These are phyloP conservation scores for Nibea albiflora DNA, from an alignment of 2,113 vertebrate genomes.

Conservation along the genomic window DNA sequence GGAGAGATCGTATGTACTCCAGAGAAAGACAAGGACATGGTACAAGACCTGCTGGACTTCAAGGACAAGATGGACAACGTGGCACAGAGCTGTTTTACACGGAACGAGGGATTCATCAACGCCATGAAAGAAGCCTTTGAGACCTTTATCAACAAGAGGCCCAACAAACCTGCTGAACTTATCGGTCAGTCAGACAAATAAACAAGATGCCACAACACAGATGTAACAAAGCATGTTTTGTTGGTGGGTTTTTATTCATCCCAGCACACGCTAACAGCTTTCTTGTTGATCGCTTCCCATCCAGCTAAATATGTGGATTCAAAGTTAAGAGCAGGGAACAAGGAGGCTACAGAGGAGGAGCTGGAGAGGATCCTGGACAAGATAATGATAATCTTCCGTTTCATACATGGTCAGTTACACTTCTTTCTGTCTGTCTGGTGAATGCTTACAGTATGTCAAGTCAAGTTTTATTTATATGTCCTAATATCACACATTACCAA, in stretches of 20 bases:
- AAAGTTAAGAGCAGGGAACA: slow-evolving; percentile 97
- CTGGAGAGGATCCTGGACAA: slow-evolving; percentile 99
- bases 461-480: background rate
- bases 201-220: background rate
- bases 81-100: slow-evolving; percentile 94
- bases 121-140: slow-evolving; percentile 99
- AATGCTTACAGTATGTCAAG: background rate
- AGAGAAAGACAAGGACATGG: slow-evolving; percentile 99
- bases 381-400: slow-evolving; percentile 99
- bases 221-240: background rate
- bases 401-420: slow-evolving; percentile 91
- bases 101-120: slow-evolving; percentile 98
- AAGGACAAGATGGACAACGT: slow-evolving; percentile 99
- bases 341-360: slow-evolving; percentile 98
- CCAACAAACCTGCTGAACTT: slow-evolving; percentile 98
- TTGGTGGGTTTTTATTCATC: background rate
- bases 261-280: background rate
- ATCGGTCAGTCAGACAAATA: slow-evolving; percentile 86
- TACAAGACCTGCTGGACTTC: slow-evolving; percentile 98
- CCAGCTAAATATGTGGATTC: slow-evolving; percentile 98
- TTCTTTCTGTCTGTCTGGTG: background rate
- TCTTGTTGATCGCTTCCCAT: slow-evolving; percentile 7
- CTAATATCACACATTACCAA: background rate
- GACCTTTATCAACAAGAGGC: slow-evolving; percentile 99
- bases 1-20: slow-evolving; percentile 99